phyloP scores from a whole-genome alignment of 2,888 invertebrate species.

The Nipponacmea schrenckii region DNA sequence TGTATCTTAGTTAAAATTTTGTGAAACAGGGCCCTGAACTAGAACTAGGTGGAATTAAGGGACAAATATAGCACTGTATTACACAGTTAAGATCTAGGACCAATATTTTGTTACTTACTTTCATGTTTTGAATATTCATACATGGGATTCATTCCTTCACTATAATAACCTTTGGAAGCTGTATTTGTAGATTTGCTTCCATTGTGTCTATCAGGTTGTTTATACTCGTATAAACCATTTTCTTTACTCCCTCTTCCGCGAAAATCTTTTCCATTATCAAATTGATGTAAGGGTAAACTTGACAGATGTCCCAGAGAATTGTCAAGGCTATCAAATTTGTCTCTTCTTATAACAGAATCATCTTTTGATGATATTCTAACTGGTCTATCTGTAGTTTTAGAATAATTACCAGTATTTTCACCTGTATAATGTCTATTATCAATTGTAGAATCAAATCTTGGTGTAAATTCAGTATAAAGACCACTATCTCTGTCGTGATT shows the following conservation, averaged over 20 bases:
- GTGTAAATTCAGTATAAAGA: neutral
- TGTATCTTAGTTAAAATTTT: no score
- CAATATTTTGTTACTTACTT: slow-evolving; percentile 26
- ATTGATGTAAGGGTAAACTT: neutral
- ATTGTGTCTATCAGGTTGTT: neutral
- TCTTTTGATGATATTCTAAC: neutral
- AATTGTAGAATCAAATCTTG: neutral
- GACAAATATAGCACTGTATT: no score
- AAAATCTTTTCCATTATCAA: neutral
- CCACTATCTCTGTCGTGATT: neutral
- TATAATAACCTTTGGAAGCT: slow-evolving; percentile 5
- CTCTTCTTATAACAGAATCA: neutral
- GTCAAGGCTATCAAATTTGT: neutral
- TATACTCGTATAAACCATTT: slow-evolving; percentile 6
- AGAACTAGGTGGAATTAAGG: no score
- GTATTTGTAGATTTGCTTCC: slow-evolving; percentile 1
- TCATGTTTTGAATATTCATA: slow-evolving; percentile 44
- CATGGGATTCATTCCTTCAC: slow-evolving; percentile 42
- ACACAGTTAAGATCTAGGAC: no score
- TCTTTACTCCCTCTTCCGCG: neutral
- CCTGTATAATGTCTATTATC: neutral
- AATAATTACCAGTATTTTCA: neutral
- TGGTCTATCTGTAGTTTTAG: neutral
- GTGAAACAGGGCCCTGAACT: no score
- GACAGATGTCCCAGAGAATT: neutral